A percentile compares a stretch with the other conserved stretches of the same genome.
Evolutionary conservation across 2,113 vertebrate species (phyloP).

Genomic region (Microtus pennsylvanicus): DNA sequence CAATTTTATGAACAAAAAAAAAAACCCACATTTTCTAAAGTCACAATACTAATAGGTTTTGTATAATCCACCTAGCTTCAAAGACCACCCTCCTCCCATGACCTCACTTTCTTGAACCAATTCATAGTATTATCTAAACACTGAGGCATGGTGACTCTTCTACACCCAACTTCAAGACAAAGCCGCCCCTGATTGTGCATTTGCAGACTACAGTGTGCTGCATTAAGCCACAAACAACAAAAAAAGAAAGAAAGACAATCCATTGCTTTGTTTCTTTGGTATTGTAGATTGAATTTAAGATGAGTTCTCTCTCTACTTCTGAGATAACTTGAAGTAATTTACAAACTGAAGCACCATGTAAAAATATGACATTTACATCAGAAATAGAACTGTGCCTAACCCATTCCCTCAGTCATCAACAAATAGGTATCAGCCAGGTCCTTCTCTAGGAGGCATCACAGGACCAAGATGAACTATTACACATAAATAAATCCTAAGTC

Average conservation of each 20-base stretch:
- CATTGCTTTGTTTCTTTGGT: constrained; percentile 38
- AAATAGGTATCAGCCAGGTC: constrained; percentile 32
- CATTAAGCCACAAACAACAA: constrained; percentile 39
- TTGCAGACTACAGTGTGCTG: background rate
- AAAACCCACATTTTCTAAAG: background rate
- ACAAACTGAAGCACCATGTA: constrained; percentile 24
- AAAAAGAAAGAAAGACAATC: constrained; percentile 27
- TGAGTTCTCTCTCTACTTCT: constrained; percentile 59
- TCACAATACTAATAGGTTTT: constrained; percentile 35
- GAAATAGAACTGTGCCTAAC: constrained; percentile 40
- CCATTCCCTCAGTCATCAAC: background rate
- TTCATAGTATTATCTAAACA: constrained; percentile 30
- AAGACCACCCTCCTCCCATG: background rate
- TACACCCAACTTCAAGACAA: background rate
- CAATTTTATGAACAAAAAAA: constrained; percentile 22
- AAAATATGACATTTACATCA: constrained; percentile 61
- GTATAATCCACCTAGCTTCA: constrained; percentile 19
- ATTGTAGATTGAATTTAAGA: constrained; percentile 58
- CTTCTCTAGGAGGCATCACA: background rate
- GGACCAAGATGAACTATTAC: background rate
- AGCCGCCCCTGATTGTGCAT: background rate
- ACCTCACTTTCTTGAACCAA: constrained; percentile 41
- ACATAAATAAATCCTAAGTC: background rate
- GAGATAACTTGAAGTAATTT: constrained; percentile 68
- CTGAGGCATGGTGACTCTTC: background rate